Percentiles rank a stretch among this genome's conserved stretches.
phyloP scores from a whole-genome alignment of 2,113 vertebrate species.

The Sialia sialis region DNA sequence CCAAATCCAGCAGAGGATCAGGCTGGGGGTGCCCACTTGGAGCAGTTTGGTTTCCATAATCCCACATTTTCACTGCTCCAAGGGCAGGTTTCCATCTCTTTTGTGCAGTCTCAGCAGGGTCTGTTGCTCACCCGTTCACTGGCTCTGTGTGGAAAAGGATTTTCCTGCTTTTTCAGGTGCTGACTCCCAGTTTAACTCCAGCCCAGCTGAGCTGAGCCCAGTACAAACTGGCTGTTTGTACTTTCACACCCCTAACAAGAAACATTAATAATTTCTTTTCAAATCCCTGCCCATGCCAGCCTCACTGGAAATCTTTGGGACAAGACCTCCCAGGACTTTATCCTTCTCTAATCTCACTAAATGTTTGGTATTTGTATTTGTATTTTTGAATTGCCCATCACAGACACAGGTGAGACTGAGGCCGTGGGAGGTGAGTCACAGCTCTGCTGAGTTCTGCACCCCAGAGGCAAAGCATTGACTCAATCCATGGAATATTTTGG shows the following conservation, averaged over 20 bases:
- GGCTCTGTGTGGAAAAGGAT: fast-evolving
- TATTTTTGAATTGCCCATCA: neutral
- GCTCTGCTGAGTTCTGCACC: neutral
- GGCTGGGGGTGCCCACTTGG: fast-evolving
- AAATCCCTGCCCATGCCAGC: neutral
- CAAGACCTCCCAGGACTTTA: neutral
- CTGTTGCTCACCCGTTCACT: fast-evolving
- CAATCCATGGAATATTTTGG: neutral
- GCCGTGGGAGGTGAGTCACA: neutral
- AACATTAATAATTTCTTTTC: neutral
- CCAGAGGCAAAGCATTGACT: neutral
- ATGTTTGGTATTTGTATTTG: neutral
- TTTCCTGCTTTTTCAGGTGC: neutral
- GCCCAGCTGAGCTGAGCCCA: fast-evolving
- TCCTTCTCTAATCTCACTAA: neutral
- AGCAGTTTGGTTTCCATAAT: fast-evolving
- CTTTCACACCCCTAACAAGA: neutral
- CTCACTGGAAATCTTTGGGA: neutral
- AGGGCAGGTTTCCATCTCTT: neutral
- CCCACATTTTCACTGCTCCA: fast-evolving
- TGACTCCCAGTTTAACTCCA: neutral
- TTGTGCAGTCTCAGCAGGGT: fast-evolving
- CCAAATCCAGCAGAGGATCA: fast-evolving
- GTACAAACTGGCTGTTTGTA: neutral
- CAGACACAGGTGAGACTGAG: neutral